These are phyloP conservation scores for Megalops cyprinoides DNA, from an alignment of 2,797 vertebrate species.

Conservation along the genomic window DNA sequence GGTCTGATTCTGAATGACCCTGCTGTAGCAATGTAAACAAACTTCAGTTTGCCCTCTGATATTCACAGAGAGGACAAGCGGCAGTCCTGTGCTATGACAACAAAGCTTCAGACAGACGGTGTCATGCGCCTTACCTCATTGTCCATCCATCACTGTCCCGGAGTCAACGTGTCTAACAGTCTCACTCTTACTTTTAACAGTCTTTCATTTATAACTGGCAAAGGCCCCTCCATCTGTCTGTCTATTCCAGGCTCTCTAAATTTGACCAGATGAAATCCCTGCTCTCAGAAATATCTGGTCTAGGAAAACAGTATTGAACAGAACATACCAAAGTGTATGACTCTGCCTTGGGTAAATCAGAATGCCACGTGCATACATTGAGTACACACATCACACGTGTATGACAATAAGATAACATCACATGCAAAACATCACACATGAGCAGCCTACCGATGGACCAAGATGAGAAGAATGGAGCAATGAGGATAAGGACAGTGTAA, in stretches of 20 bases:
- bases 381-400: not conserved
- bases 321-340: not conserved
- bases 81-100: conserved; percentile 69
- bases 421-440: too few relatives aligned
- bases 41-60: conserved; percentile 77
- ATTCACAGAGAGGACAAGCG: conserved; percentile 69
- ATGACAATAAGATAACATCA: not conserved
- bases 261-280: not conserved
- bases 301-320: not conserved
- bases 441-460: too few relatives aligned
- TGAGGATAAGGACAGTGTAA: not conserved
- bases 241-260: not conserved
- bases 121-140: conserved; percentile 73
- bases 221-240: not conserved
- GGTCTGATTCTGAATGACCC: conserved; percentile 21
- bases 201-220: conserved; percentile 1
- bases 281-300: not conserved
- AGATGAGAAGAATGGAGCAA: too few relatives aligned
- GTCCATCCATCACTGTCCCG: conserved; percentile 78
- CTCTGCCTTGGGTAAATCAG: not conserved
- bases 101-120: conserved; percentile 66
- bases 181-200: conserved; percentile 63
- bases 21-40: conserved; percentile 73
- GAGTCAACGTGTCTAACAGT: conserved; percentile 81
- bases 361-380: not conserved